phyloP scores from a whole-genome alignment of 2,113 vertebrate genomes.

The Chrysemys picta region DNA sequence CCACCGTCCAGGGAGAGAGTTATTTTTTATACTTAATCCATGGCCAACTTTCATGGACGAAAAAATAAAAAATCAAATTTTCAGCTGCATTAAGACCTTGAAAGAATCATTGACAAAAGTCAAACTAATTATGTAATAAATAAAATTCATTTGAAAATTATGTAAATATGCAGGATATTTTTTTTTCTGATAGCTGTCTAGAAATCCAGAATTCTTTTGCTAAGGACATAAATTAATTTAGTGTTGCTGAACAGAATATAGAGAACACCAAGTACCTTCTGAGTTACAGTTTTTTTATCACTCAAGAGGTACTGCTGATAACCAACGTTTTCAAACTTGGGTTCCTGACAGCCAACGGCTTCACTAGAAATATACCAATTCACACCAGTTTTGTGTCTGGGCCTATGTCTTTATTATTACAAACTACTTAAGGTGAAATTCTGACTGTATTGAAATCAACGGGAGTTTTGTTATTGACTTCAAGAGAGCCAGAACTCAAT shows the following conservation, averaged over 20 bases:
- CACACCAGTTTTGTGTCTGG: neutral
- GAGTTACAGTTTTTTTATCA: neutral
- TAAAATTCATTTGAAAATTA: neutral
- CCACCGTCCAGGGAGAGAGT: neutral
- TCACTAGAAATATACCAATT: neutral
- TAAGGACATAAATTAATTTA: neutral
- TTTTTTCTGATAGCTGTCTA: neutral
- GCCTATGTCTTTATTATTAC: neutral
- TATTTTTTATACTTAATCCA: neutral
- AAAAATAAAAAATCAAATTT: neutral
- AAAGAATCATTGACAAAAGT: neutral
- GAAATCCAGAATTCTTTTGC: neutral
- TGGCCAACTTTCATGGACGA: neutral
- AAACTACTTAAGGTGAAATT: neutral
- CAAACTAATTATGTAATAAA: neutral
- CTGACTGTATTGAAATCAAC: fast-evolving
- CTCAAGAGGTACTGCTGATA: neutral
- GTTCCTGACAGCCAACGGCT: neutral
- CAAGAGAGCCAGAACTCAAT: neutral
- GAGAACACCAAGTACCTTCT: neutral
- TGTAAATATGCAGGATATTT: neutral
- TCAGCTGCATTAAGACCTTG: neutral
- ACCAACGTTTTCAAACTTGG: neutral
- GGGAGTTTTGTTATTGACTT: neutral
- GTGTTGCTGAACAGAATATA: neutral